Evolutionary conservation across 2,888 invertebrate species (phyloP), one percentile per base, ranked within the genome.

Genomic region (Lasioglossum lativentre): DNA sequence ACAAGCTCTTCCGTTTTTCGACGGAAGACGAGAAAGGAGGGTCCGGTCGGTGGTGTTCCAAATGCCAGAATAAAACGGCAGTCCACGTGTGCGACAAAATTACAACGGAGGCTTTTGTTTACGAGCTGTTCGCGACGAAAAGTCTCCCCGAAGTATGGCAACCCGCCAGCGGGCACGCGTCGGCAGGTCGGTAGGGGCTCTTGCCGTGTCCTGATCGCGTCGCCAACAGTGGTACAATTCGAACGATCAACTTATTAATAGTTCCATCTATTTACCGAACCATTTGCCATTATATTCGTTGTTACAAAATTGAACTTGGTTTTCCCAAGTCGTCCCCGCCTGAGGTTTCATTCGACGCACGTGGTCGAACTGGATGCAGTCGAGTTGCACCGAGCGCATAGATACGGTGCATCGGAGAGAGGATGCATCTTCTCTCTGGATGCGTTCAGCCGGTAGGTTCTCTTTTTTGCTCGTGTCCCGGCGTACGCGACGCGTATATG

Each of bases 121-220:
- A 52, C 52, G 52, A 52, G 52, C 23, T 8, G 52, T 73, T 47
- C 72, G 45, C 45, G 42, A 45, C 52, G 47, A 52, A 30, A 68
- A 30, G 16, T 59, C 78, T 66, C 42, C 68, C 79, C 52, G 52
- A 52, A 52, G 52, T 23, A 23, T 52, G 52, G 52, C 52, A 52
- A 52, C 52, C 52, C 52, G 52, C 52, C 52, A 52, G 52, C 52
- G 8, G 52, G 52, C 52, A 52, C 23, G 52, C 52, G 52, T 10
- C 52, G 23, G 23, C 23, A 3, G 8, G 52, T 52, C 52, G 23
- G 52, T 23, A 52, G 52, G 52, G 52, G 23, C 52, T 47, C 6
- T 47, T 8, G 23, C 19, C 47, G 47, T 6, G 47, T 52, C 8
- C 8, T 6, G 23, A 52, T 52, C 52, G 52, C 52, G 52, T 8